Evolutionary conservation across 2,113 vertebrate species (phyloP), one percentile per base, ranked within the genome.

Genomic region (Tragulus kanchil): DNA sequence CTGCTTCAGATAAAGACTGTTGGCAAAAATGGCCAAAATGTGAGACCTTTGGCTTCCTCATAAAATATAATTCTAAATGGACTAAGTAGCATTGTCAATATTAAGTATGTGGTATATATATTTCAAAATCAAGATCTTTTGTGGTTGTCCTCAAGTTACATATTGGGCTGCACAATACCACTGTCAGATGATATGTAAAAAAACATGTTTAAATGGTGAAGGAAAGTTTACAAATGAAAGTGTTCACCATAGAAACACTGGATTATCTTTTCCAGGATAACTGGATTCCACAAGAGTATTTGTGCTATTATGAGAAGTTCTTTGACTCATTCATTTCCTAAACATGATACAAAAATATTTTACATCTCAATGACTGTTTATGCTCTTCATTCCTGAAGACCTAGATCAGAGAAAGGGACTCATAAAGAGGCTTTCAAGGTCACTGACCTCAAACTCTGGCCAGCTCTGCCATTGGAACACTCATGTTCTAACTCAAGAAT

Each of bases 11-110:
- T 65, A 97, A 62, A 59, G 88, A 75, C 67, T 58, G 52, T 56
- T 86, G 64, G 87, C 97, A 97, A 90, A 97, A 97, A 96, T 94
- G 62, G 58, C 87, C 97, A 61, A 67, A 78, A 73, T 93, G 48
- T 85, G 81, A 58, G 87, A 73, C 42, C 64, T 64, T 90, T 97
- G 84, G 61, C 88, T 98, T 95, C 48, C 54, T 85, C 52, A 61
- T 82, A 77, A 85, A 73, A 79, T 77, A 56, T 58, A 75, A 50
- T 61, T 88, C 31, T 64, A 86, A 93, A 42, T 82, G 42, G 48
- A 90, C 78, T 96, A 58, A 45, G 93, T 48, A 69, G 36, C 90
- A 59, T 25, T 87, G 71, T 15, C 61, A 82, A 48, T 67, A 64
- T 58, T 58, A 5, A 26, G 81, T 52, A 65, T 84, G 26, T 50